Conservation (phyloP, 2,888 invertebrate species). For the Nymphalis urticae region DNA sequence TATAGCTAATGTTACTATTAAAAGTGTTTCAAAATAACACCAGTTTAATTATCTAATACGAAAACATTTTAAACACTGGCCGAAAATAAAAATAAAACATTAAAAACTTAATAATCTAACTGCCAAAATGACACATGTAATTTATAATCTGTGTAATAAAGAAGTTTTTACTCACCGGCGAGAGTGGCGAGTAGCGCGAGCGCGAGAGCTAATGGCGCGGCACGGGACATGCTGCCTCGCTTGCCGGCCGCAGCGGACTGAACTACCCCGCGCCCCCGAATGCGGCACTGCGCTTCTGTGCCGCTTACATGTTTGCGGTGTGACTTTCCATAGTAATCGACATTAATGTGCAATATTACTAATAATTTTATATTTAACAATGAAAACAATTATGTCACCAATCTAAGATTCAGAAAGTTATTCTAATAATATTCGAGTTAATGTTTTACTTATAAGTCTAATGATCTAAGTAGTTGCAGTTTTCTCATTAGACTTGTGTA, state of each 20-base stretch:
- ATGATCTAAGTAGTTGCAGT: no score
- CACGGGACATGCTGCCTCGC: conserved; percentile 67
- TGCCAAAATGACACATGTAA: neutral
- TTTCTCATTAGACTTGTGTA: no score
- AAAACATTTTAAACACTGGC: neutral
- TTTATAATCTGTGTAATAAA: conserved; percentile 9
- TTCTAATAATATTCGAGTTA: no score
- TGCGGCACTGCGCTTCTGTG: conserved; percentile 74
- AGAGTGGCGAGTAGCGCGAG: conserved; percentile 63
- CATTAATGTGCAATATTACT: conserved; percentile 12
- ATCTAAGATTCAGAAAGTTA: neutral
- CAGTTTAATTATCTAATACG: neutral
- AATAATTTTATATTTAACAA: neutral
- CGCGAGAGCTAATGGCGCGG: conserved; percentile 46
- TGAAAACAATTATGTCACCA: neutral
- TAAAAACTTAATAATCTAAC: no score
- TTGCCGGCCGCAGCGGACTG: conserved; percentile 53
- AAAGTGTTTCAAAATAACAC: neutral
- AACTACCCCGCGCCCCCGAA: conserved; percentile 70
- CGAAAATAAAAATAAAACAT: neutral
- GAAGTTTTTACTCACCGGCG: conserved; percentile 63
- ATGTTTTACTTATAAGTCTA: no score
- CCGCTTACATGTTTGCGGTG: conserved; percentile 26
- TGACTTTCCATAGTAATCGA: conserved; percentile 41
- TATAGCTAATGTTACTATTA: neutral